Evolutionary conservation across 2,888 invertebrate genomes (phyloP), one percentile per base, ranked within the genome.

Genomic region (Perizoma affinitatum): DNA sequence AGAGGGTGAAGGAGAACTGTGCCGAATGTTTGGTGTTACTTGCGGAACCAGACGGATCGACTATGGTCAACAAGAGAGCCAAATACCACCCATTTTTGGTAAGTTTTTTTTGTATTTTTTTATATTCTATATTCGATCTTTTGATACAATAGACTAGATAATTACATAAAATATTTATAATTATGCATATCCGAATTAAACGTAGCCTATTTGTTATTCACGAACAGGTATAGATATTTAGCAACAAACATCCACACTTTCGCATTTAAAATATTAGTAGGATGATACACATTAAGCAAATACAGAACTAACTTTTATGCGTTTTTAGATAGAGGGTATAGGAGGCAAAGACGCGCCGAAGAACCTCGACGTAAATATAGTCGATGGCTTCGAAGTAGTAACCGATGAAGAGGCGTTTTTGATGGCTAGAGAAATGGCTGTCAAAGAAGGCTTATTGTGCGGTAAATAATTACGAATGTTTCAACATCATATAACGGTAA

Each of bases 321-420:
- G 8, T 33, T 65, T 68, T 50, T 48, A 86, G 85, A 88, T 93
- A 4, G 95, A 95, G 81, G 98, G 97, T 44, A 96, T 96, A 67
- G 98, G 98, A 6, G 98, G 98, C 78, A 98, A 98, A 86, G 99
- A 98, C 80, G 87, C 97, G 47, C 98, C 99, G 1, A 96, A 97
- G 0, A 98, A 98, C 35, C 90, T 97, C 65, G 96, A 96, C 87
- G 94, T 95, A 58, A 87, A 85, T 5, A 93, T 96, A 1, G 94
- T 98, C 3, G 98, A 98, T 82, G 83, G 90, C 58, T 98, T 98
- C 0, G 97, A 87, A 95, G 44, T 97, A 97, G 86, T 93, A 95
- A 92, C 90, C 42, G 98, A 98, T 80, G 90, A 93, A 62, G 95
- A 96, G 58, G 95, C 97, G 0, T 95, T 99, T 58, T 91, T 94